A percentile compares a stretch with the other conserved stretches of the same genome.
These are phyloP conservation scores for Rhinophrynus dorsalis DNA, from an alignment of 2,797 vertebrate genomes.

Conservation along the genomic window DNA sequence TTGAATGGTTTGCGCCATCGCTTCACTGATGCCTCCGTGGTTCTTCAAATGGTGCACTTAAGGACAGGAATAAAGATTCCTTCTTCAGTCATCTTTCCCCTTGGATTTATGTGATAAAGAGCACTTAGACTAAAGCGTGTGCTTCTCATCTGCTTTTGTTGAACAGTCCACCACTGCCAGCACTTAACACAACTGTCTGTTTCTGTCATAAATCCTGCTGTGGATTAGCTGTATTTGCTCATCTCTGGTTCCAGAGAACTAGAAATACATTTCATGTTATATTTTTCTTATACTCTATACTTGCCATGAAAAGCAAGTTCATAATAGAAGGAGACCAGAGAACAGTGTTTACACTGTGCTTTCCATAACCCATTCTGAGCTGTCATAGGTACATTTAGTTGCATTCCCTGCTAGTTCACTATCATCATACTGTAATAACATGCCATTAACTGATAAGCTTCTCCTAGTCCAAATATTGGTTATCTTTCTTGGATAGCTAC, in stretches of 20 bases:
- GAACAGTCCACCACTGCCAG: slow-evolving; percentile 48
- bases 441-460: slow-evolving; percentile 95
- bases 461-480: slow-evolving; percentile 98
- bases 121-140: slow-evolving; percentile 49
- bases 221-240: slow-evolving; percentile 42
- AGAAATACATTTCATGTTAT: slow-evolving; percentile 22
- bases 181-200: slow-evolving; percentile 53
- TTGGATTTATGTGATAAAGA: slow-evolving; percentile 43
- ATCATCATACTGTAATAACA: slow-evolving; percentile 92
- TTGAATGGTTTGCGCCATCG: slow-evolving; percentile 11
- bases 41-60: slow-evolving; percentile 27
- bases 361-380: slow-evolving; percentile 96
- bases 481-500: slow-evolving; percentile 85
- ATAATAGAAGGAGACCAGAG: slow-evolving; percentile 6
- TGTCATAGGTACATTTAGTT: slow-evolving; percentile 80
- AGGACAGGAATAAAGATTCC: slow-evolving; percentile 39
- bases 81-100: slow-evolving; percentile 42
- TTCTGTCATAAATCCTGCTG: slow-evolving; percentile 51
- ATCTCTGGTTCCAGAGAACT: slow-evolving; percentile 48
- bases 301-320: slow-evolving; percentile 15
- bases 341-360: slow-evolving; percentile 86
- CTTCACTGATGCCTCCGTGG: slow-evolving; percentile 1
- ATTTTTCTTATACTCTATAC: slow-evolving; percentile 6
- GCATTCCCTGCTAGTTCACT: slow-evolving; percentile 76
- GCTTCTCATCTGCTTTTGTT: slow-evolving; percentile 43